Percentiles rank a stretch among this genome's conserved stretches.
These are phyloP conservation scores for Cygnus buccinator DNA, from an alignment of 2,113 vertebrate genomes.

Conservation along the genomic window DNA sequence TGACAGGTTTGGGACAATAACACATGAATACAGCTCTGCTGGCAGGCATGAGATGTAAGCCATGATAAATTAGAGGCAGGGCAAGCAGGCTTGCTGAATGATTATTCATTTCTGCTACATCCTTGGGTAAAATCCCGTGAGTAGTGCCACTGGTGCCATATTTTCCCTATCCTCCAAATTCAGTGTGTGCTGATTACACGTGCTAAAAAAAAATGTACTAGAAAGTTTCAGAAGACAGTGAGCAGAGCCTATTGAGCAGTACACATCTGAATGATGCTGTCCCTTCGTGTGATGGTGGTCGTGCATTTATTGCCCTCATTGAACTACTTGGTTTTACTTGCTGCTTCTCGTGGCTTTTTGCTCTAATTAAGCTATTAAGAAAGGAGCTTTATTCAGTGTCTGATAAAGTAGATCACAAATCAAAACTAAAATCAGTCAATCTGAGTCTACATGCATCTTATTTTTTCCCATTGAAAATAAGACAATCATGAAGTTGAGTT, in stretches of 20 bases:
- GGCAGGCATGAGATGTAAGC: slow-evolving; percentile 83
- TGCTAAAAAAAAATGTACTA: slow-evolving; percentile 31
- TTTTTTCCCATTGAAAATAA: background rate
- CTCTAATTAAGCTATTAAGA: background rate
- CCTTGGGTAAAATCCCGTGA: slow-evolving; percentile 73
- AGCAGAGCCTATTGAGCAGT: background rate
- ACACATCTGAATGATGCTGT: background rate
- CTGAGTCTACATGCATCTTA: background rate
- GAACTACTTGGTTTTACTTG: background rate
- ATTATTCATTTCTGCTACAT: slow-evolving; percentile 78
- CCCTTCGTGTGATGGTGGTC: background rate
- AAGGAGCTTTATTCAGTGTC: background rate
- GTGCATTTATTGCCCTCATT: background rate
- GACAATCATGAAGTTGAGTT: background rate
- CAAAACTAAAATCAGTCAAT: background rate
- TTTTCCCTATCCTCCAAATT: background rate
- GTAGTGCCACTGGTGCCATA: background rate
- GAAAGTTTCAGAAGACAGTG: slow-evolving; percentile 7
- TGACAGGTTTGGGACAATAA: slow-evolving; percentile 86
- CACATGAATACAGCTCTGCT: slow-evolving; percentile 79
- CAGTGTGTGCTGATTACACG: slow-evolving; percentile 32
- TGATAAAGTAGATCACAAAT: background rate
- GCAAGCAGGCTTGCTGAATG: slow-evolving; percentile 67
- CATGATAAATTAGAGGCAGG: slow-evolving; percentile 82
- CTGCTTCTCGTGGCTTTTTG: background rate